phyloP scores from a whole-genome alignment of 2,797 vertebrate genomes.

The Onychomys leucogaster region DNA sequence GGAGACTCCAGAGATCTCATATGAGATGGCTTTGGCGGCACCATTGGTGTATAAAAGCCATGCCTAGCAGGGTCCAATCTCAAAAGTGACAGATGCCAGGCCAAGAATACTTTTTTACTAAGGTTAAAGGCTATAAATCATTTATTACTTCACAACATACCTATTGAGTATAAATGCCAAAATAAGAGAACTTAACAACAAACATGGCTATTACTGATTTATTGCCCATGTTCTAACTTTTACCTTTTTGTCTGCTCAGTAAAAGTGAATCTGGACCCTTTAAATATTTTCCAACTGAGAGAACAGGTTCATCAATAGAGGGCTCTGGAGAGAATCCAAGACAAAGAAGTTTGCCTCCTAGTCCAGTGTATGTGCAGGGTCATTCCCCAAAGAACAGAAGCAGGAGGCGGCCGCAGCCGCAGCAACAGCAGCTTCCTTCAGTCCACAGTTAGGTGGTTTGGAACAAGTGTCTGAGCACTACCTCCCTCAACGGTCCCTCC shows the following conservation, averaged over 20 bases:
- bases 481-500: not conserved
- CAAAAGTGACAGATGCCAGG: not conserved
- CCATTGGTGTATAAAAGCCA: not conserved
- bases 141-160: not conserved
- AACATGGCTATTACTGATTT: not conserved
- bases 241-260: constrained; percentile 48
- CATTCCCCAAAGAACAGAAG: not conserved
- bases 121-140: constrained; percentile 4
- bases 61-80: not conserved
- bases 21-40: not conserved
- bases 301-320: constrained; percentile 40
- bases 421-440: not conserved
- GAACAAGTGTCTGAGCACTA: not conserved
- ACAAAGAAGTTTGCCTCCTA: constrained; percentile 4
- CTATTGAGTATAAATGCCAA: not conserved
- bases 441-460: not conserved
- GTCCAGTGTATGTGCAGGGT: not conserved
- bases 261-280: constrained; percentile 72
- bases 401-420: not conserved
- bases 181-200: constrained; percentile 24
- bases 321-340: not conserved
- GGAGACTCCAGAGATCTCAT: not conserved
- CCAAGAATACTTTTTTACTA: constrained; percentile 42
- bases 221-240: not conserved
- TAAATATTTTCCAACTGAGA: not conserved